Evolutionary conservation across 2,888 invertebrate species (phyloP), one percentile per base, ranked within the genome.

Genomic region (Eustalomyia histrio): DNA sequence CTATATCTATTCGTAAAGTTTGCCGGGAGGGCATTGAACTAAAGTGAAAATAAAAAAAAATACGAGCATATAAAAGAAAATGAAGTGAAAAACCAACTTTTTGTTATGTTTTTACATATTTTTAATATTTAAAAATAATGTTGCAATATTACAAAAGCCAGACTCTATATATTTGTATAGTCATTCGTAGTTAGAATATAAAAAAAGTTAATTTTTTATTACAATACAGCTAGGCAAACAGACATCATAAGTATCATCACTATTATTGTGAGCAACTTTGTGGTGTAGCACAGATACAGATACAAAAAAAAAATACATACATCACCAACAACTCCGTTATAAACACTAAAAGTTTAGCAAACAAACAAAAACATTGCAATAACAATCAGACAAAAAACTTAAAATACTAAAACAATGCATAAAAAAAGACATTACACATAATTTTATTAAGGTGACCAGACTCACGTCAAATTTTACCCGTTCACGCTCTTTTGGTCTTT

Each of bases 161-260:
- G 43, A 47, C 43, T n/a, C n/a, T 47, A 7, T 47, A n/a, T 47
- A 3, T 47, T 47, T 47, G 16, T 47, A 47, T n/a, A 47, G 43
- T n/a, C 43, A 47, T 47, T 47, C 14, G 39, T 6, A 12, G 39
- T 39, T 47, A 47, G 43, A 47, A 47, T 24, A 57, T 55, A 58
- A 64, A 65, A 65, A 73, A 58, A 9, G 61, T 50, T 61, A 53
- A 67, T 67, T 76, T 68, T 52, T 60, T 43, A n/a, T 21, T 47
- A 61, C 60, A 67, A 61, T 50, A 24, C 72, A 73, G 39, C 61
- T 63, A 63, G 61, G 21, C 43, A 55, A 57, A 81, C 78, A n/a
- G n/a, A n/a, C n/a, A 67, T 52, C 33, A 67, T 71, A 81, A 81
- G 78, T 74, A 81, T 78, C 78, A 81, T 57, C 74, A 67, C 58